Evolutionary conservation across 2,113 vertebrate genomes (phyloP).

Genomic region (Progne subis): DNA sequence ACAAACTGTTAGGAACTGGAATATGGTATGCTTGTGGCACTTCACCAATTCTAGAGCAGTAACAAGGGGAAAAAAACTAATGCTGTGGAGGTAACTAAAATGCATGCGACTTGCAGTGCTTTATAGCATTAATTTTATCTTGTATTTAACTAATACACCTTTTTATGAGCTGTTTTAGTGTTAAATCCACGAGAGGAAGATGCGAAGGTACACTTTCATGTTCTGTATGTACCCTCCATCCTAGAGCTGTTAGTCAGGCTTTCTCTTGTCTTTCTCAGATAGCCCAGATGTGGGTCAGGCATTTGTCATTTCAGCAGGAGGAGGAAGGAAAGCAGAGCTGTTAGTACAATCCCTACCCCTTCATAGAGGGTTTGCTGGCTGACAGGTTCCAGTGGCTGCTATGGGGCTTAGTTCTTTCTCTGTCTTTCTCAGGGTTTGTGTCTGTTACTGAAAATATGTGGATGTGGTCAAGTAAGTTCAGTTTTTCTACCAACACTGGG

Average conservation of each 20-base stretch:
- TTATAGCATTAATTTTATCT: not conserved
- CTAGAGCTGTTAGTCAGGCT: not conserved
- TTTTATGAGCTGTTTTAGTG: not conserved
- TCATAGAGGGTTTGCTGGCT: constrained; percentile 26
- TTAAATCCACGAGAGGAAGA: not conserved
- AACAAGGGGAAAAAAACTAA: not conserved
- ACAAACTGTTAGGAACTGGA: constrained; percentile 43
- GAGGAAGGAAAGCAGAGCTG: constrained; percentile 42
- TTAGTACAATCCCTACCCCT: not conserved
- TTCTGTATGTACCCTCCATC: not conserved
- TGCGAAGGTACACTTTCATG: not conserved
- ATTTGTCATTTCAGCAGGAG: constrained; percentile 5
- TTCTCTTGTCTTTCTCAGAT: not conserved
- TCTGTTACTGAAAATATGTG: constrained; percentile 70
- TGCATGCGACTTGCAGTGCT: not conserved
- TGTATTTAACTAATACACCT: not conserved
- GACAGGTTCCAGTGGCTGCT: constrained; percentile 32
- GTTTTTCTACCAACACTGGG: constrained; percentile 56
- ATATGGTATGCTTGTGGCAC: constrained; percentile 3
- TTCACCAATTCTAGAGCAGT: not conserved
- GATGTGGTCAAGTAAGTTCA: constrained; percentile 64
- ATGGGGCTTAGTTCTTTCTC: constrained; percentile 50
- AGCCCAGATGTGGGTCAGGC: not conserved
- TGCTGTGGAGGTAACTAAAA: constrained; percentile 16
- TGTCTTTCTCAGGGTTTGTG: constrained; percentile 62